Conservation (phyloP, 2,113 vertebrate species). For the Dryoscopus gambensis region DNA sequence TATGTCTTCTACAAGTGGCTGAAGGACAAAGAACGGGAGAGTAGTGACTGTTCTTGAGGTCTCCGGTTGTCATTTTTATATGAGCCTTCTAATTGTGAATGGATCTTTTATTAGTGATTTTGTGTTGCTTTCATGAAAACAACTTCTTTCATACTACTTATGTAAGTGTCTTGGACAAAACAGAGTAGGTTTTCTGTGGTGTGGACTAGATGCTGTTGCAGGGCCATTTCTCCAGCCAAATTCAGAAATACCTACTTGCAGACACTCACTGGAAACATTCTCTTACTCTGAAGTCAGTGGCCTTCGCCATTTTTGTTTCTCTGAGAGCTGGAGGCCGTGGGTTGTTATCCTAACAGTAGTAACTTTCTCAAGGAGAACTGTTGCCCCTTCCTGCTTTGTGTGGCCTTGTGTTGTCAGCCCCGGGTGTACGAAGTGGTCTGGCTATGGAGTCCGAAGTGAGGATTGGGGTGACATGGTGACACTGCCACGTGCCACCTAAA, state of each 20-base stretch:
- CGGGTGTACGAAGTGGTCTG: neutral
- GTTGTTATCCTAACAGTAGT: neutral
- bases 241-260: neutral
- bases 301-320: neutral
- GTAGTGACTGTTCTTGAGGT: neutral
- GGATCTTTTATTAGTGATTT: neutral
- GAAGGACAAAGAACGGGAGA: neutral
- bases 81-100: neutral
- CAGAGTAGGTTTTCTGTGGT: neutral
- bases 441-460: neutral
- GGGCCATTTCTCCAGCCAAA: neutral
- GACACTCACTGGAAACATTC: neutral
- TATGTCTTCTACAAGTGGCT: neutral
- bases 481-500: accelerated
- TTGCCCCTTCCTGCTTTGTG: neutral
- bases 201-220: neutral
- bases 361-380: neutral
- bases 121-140: neutral
- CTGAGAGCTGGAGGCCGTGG: neutral
- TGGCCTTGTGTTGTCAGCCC: neutral
- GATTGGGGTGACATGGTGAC: accelerated
- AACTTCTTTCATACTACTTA: neutral
- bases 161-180: neutral
- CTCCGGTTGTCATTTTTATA: neutral
- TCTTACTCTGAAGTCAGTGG: neutral